phyloP scores from a whole-genome alignment of 2,888 invertebrate species.

The Cephus runcator region DNA sequence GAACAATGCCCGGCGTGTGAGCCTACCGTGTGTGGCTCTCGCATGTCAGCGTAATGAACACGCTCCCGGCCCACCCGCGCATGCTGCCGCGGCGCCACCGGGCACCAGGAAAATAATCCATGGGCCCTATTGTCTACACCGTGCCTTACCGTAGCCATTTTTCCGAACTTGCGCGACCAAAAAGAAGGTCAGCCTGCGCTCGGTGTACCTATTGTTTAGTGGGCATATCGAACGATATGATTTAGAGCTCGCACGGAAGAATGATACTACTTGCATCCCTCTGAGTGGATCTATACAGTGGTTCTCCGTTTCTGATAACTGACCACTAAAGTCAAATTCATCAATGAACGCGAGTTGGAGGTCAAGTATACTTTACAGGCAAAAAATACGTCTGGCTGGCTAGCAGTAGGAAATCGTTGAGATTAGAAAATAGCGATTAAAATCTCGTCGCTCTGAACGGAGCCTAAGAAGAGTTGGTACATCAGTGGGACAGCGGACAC shows the following conservation, averaged over 20 bases:
- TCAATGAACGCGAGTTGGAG: neutral
- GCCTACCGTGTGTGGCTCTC: conserved; percentile 31
- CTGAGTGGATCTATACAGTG: conserved; percentile 21
- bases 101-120: conserved; percentile 18
- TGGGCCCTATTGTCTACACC: conserved; percentile 36
- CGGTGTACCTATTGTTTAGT: conserved; percentile 42
- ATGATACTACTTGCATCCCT: conserved; percentile 6
- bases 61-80: conserved; percentile 48
- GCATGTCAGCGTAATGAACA: conserved; percentile 55
- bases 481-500: conserved; percentile 53
- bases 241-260: conserved; percentile 33
- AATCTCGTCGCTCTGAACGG: conserved; percentile 26
- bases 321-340: neutral
- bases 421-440: neutral
- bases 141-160: conserved; percentile 40
- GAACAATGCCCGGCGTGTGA: conserved; percentile 28
- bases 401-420: neutral
- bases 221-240: conserved; percentile 49
- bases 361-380: neutral
- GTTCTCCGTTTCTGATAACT: conserved; percentile 22
- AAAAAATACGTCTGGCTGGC: neutral
- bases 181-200: conserved; percentile 30
- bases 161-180: conserved; percentile 26
- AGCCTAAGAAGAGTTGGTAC: conserved; percentile 27
- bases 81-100: conserved; percentile 12